Conservation (phyloP, 2,888 invertebrate genomes). For the Geophilus truncorum region DNA sequence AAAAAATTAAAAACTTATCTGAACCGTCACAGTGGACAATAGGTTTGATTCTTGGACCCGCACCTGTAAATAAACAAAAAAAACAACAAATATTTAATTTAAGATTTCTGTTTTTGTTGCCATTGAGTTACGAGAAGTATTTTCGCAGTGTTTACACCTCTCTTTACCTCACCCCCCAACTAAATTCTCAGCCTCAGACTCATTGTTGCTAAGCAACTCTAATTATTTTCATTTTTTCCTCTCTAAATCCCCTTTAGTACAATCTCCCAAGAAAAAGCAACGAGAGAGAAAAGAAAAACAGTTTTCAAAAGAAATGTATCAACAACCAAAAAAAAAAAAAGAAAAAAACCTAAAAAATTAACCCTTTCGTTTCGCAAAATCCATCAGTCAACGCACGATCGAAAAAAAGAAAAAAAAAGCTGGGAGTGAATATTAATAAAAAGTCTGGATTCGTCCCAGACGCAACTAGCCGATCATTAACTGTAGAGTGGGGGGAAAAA, state of each 20-base stretch:
- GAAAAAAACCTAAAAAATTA: background rate
- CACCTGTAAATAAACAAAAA: background rate
- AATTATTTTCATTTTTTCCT: background rate
- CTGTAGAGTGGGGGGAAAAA: constrained; percentile 13
- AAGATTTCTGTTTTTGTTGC: too few relatives aligned
- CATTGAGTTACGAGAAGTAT: background rate
- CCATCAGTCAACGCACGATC: background rate
- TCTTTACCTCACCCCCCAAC: background rate
- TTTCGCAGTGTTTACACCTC: background rate
- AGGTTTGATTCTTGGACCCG: background rate
- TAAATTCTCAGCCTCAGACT: background rate
- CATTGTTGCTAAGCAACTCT: background rate
- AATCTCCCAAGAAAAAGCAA: background rate
- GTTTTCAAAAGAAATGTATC: background rate
- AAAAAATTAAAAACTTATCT: background rate
- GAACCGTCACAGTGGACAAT: background rate
- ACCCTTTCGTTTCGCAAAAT: background rate
- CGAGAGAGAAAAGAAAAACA: background rate
- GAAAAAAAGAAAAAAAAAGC: background rate
- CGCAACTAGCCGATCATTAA: constrained; percentile 19
- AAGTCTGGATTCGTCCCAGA: constrained; percentile 7
- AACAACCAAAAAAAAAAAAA: background rate
- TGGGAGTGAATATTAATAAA: background rate
- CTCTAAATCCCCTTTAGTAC: background rate
- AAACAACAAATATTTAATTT: background rate